Conservation (phyloP, 1,140 invertebrate species). For the Thaumatotibia leucotreta region DNA sequence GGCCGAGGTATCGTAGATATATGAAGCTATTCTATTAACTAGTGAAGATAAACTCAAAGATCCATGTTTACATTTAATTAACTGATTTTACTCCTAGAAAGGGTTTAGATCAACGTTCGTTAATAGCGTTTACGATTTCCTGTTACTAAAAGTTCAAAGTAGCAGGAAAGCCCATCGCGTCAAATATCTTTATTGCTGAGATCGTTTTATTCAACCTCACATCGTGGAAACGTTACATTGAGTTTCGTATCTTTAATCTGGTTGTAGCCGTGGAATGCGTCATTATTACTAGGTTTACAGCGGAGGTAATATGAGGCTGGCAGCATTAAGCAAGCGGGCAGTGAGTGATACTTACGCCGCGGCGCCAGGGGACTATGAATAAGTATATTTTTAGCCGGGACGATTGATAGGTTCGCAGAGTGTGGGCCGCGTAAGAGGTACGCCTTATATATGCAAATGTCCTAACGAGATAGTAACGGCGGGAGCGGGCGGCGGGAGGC, state of each 20-base stretch:
- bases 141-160: slow-evolving; percentile 52
- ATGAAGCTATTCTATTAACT: background rate
- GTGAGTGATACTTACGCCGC: slow-evolving; percentile 31
- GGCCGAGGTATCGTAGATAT: background rate
- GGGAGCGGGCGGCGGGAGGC: slow-evolving; percentile 36
- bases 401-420: slow-evolving; percentile 63
- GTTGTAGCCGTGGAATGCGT: slow-evolving; percentile 42
- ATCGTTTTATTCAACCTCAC: slow-evolving; percentile 51
- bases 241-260: slow-evolving; percentile 51
- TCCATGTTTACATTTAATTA: background rate
- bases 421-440: slow-evolving; percentile 50
- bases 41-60: background rate
- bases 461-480: slow-evolving; percentile 72
- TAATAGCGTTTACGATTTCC: slow-evolving; percentile 72
- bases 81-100: background rate
- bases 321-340: slow-evolving; percentile 22
- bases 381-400: slow-evolving; percentile 60
- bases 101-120: slow-evolving; percentile 48
- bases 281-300: slow-evolving; percentile 36
- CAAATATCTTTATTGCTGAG: slow-evolving; percentile 50
- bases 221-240: slow-evolving; percentile 41
- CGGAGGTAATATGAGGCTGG: slow-evolving; percentile 33
- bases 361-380: slow-evolving; percentile 34
- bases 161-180: slow-evolving; percentile 29
- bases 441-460: slow-evolving; percentile 73